Percentiles rank a stretch among this genome's conserved stretches.
Evolutionary conservation across 2,797 vertebrate genomes (phyloP).

Genomic region (Strix occidentalis): DNA sequence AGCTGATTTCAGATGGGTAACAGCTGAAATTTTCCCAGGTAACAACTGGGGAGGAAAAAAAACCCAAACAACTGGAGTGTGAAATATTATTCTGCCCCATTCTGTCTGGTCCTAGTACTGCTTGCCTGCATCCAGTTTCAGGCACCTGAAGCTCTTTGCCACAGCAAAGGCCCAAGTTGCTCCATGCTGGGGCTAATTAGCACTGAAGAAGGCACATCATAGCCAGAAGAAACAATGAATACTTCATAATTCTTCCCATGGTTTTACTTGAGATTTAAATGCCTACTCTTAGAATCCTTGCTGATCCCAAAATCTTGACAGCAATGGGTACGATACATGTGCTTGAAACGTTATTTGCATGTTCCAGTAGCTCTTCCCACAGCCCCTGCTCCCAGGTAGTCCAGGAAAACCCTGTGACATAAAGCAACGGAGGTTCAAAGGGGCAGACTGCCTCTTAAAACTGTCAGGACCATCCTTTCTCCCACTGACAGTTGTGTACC

Average conservation of each 20-base stretch:
- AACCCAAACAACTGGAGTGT: not conserved
- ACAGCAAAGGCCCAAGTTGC: not conserved
- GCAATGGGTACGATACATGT: not conserved
- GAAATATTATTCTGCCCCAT: not conserved
- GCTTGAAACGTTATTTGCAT: not conserved
- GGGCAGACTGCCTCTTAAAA: not conserved
- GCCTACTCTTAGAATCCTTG: not conserved
- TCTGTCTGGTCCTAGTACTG: not conserved
- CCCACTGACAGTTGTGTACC: not conserved
- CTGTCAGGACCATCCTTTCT: not conserved
- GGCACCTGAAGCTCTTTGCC: not conserved
- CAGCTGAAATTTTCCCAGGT: not conserved
- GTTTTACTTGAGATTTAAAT: constrained; percentile 15
- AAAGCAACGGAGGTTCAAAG: not conserved
- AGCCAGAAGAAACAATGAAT: not conserved
- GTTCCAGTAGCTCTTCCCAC: not conserved
- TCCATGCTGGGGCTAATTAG: not conserved
- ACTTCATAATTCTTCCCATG: not conserved
- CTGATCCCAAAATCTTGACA: constrained; percentile 9
- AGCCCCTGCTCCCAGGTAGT: not conserved
- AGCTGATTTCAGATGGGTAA: not conserved
- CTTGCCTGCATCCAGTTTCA: not conserved
- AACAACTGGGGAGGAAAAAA: not conserved
- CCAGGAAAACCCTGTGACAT: not conserved
- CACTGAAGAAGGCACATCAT: not conserved